Conservation (phyloP, 2,888 invertebrate species). For the Chymomyza procnemis region DNA sequence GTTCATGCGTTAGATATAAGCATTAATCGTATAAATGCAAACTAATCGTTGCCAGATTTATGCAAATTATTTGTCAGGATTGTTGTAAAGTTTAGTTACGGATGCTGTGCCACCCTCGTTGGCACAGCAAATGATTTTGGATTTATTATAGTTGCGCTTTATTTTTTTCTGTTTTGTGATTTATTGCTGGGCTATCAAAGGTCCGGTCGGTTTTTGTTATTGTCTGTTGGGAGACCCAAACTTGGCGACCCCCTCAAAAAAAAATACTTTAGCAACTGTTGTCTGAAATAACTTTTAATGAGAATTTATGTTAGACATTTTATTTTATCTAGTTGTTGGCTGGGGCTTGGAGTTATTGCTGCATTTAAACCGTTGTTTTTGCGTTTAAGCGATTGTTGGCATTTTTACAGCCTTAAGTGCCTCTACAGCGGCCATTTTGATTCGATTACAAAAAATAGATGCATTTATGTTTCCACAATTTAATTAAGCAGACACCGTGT, state of each 20-base stretch:
- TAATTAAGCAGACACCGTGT: too few species aligned
- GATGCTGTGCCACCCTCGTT: neutral
- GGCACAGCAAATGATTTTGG: too few species aligned
- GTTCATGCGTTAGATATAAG: constrained; percentile 33
- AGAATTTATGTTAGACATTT: constrained; percentile 51
- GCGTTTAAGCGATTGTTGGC: constrained; percentile 14
- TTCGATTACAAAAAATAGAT: neutral
- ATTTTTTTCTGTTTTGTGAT: constrained; percentile 29
- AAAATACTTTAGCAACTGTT: constrained; percentile 12
- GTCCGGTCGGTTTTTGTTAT: constrained; percentile 42
- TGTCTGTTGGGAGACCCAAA: constrained; percentile 39
- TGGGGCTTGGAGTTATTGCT: constrained; percentile 28
- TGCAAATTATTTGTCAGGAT: constrained; percentile 25
- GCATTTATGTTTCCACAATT: too few species aligned
- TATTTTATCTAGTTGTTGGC: constrained; percentile 34
- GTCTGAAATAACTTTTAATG: constrained; percentile 63
- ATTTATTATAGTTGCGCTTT: too few species aligned
- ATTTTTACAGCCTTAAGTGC: neutral
- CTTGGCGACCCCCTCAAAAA: neutral
- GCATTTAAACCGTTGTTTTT: constrained; percentile 12
- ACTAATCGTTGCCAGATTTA: constrained; percentile 30
- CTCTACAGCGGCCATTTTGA: neutral
- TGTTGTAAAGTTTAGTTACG: neutral
- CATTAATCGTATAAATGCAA: constrained; percentile 23
- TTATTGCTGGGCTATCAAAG: constrained; percentile 41